Evolutionary conservation across 2,888 invertebrate species (phyloP).

Genomic region (Timema cristinae): DNA sequence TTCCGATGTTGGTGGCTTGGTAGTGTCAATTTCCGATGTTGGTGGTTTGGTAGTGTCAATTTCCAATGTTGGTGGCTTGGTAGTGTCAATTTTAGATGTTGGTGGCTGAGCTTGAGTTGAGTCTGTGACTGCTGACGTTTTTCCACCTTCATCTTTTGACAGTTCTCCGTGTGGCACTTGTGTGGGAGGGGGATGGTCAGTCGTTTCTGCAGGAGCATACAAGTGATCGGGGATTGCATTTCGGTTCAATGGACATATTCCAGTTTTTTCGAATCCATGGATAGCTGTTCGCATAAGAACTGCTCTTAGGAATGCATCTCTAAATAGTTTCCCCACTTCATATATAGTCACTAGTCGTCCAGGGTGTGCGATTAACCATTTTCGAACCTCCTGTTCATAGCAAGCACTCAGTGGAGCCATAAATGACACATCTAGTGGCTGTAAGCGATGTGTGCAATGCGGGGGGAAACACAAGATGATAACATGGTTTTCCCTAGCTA

Average conservation of each 20-base stretch:
- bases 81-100: too few relatives aligned
- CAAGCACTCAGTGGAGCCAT: background rate
- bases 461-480: background rate
- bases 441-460: constrained; percentile 5
- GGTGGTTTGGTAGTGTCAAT: too few relatives aligned
- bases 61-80: too few relatives aligned
- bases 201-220: too few relatives aligned
- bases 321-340: background rate
- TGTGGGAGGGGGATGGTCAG: too few relatives aligned
- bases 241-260: background rate
- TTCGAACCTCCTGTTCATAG: constrained; percentile 3
- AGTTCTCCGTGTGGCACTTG: too few relatives aligned
- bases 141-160: too few relatives aligned
- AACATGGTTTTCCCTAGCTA: constrained; percentile 7
- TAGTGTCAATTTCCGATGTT: too few relatives aligned
- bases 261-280: background rate
- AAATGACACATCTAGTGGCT: constrained; percentile 4
- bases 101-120: too few relatives aligned
- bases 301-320: background rate
- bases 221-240: too few relatives aligned
- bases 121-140: too few relatives aligned
- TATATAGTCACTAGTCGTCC: constrained; percentile 7
- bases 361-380: constrained; percentile 7
- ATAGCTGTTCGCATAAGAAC: background rate
- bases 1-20: too few relatives aligned